Evolutionary conservation across 2,113 vertebrate genomes (phyloP).

Genomic region (Ranitomeya variabilis): DNA sequence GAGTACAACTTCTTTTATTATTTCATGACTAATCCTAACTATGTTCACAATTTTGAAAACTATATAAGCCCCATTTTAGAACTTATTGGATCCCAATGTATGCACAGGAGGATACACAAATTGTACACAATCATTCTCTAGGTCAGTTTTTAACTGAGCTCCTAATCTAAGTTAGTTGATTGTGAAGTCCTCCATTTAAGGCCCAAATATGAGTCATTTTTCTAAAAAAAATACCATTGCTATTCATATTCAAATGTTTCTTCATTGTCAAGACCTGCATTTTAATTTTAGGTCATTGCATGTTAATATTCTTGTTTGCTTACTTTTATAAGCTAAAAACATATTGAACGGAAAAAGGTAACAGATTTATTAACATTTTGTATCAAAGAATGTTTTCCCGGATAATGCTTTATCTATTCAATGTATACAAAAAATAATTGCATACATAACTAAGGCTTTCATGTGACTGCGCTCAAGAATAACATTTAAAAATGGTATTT

Average conservation of each 20-base stretch:
- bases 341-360: conserved; percentile 12
- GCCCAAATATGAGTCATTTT: not conserved
- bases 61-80: too few relatives aligned
- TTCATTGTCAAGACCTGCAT: not conserved
- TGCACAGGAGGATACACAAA: too few relatives aligned
- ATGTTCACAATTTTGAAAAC: too few relatives aligned
- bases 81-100: too few relatives aligned
- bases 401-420: conserved; percentile 14
- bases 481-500: conserved; percentile 40
- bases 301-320: conserved; percentile 6
- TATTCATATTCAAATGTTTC: not conserved
- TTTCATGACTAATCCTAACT: too few relatives aligned
- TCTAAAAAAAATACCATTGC: not conserved
- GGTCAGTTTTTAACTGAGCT: too few relatives aligned
- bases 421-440: conserved; percentile 44
- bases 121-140: too few relatives aligned
- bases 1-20: too few relatives aligned
- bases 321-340: not conserved
- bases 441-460: conserved; percentile 31
- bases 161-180: not conserved
- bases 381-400: conserved; percentile 32
- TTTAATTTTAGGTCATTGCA: not conserved
- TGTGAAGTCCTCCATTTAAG: not conserved
- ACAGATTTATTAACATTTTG: conserved; percentile 42
- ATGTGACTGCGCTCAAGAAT: conserved; percentile 19